Percentiles rank a stretch among this genome's conserved stretches.
Conservation (phyloP, 2,113 vertebrate genomes). For the Alethe castanea region DNA sequence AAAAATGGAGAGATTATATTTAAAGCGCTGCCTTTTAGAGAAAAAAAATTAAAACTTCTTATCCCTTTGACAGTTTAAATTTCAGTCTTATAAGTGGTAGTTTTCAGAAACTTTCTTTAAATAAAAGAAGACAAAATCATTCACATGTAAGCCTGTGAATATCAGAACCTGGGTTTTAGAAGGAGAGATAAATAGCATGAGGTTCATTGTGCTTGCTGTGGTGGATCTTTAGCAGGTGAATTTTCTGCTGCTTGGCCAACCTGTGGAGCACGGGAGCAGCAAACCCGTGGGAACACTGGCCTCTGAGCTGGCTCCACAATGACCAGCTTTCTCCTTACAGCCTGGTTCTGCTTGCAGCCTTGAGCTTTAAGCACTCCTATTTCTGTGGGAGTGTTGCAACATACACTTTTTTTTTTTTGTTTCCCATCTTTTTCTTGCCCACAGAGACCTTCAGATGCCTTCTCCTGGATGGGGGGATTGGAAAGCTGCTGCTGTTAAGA, state of each 20-base stretch:
- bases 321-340: not conserved
- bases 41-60: not conserved
- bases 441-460: not conserved
- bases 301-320: not conserved
- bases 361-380: not conserved
- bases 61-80: not conserved
- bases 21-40: not conserved
- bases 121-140: not conserved
- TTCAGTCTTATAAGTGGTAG: not conserved
- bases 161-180: not conserved
- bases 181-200: not conserved
- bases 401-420: not conserved
- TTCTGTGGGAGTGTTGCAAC: not conserved
- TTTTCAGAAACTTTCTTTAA: not conserved
- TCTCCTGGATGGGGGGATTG: not conserved
- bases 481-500: not conserved
- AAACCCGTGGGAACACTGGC: rapidly evolving
- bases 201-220: not conserved
- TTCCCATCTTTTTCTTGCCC: not conserved
- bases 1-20: not conserved
- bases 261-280: rapidly evolving
- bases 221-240: not conserved
- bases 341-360: not conserved
- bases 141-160: not conserved
- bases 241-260: not conserved